Conservation (phyloP, 2,113 vertebrate genomes). For the Hydrochoerus hydrochaeris region DNA sequence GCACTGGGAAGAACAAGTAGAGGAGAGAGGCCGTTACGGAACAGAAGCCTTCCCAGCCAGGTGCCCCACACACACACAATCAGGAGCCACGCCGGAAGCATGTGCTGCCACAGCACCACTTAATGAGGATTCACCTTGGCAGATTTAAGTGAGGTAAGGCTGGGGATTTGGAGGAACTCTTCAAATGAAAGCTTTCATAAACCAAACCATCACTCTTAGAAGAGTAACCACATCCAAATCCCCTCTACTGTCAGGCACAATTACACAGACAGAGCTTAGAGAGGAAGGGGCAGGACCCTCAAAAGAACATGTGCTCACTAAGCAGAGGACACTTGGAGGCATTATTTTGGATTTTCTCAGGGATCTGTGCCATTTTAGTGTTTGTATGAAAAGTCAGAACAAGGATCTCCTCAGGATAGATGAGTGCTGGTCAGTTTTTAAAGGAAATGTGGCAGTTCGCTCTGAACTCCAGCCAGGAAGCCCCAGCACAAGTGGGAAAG, state of each 20-base stretch:
- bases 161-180: not conserved
- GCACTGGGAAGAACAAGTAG: conserved; percentile 86
- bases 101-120: accelerated
- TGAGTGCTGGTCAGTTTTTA: not conserved
- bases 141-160: no score
- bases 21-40: not conserved
- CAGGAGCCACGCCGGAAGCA: accelerated
- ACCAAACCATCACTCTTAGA: not conserved
- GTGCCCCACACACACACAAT: accelerated
- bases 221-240: not conserved
- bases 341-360: not conserved
- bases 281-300: not conserved
- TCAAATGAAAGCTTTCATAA: not conserved
- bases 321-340: not conserved
- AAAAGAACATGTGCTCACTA: not conserved
- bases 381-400: not conserved
- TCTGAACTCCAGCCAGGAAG: not conserved
- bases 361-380: not conserved
- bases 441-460: not conserved
- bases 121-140: not conserved
- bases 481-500: not conserved
- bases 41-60: not conserved
- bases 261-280: no score
- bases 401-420: not conserved
- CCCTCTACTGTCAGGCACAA: not conserved